phyloP scores from a whole-genome alignment of 2,113 vertebrate species.

The Neotragus pygmaeus region DNA sequence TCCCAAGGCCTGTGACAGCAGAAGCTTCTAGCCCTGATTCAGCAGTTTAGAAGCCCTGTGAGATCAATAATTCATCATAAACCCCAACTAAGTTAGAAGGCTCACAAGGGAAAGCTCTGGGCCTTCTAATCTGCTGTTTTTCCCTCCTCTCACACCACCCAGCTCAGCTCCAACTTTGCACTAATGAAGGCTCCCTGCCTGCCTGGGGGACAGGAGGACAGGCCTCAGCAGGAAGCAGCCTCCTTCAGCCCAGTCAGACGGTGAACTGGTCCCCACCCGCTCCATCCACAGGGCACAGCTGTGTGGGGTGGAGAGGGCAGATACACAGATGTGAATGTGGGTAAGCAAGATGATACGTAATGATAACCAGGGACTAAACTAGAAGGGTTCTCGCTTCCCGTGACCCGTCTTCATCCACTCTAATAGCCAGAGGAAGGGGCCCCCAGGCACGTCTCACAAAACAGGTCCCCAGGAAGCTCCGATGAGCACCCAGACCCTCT shows the following conservation, averaged over 20 bases:
- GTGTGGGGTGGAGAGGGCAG: not conserved
- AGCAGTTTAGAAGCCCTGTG: not conserved
- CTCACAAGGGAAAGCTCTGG: not conserved
- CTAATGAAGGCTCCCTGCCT: not conserved
- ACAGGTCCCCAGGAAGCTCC: not conserved
- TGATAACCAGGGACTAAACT: not conserved
- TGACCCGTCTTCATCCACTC: fast-evolving
- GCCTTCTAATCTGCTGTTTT: not conserved
- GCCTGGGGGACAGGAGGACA: no score
- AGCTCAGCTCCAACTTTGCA: not conserved
- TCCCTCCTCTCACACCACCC: not conserved
- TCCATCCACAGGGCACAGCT: fast-evolving
- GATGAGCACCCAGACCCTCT: not conserved
- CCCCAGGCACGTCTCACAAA: not conserved
- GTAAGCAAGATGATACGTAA: no score
- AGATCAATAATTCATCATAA: slow-evolving; percentile 52
- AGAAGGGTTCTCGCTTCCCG: not conserved
- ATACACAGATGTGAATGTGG: not conserved
- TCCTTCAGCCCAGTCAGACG: not conserved
- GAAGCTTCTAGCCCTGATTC: not conserved
- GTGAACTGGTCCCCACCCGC: fast-evolving
- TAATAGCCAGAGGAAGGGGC: not conserved
- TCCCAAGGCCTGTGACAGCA: not conserved
- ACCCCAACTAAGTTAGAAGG: not conserved
- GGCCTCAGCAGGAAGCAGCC: not conserved